These are phyloP conservation scores for Xanthia togata DNA, from an alignment of 2,888 invertebrate species.

Conservation along the genomic window DNA sequence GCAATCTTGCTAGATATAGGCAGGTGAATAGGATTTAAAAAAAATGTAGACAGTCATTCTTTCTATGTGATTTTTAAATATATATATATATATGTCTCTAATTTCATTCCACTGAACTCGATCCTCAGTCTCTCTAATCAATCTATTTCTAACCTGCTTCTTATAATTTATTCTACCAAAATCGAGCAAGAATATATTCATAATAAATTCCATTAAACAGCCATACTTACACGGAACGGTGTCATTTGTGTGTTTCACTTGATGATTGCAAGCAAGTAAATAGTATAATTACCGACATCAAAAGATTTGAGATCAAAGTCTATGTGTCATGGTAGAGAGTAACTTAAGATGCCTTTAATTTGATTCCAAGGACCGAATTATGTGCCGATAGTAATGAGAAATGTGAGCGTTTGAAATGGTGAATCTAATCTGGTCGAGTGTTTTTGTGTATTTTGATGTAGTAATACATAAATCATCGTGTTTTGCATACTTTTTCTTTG, in stretches of 20 bases:
- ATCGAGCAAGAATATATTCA: background rate
- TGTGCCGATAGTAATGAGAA: slow-evolving; percentile 36
- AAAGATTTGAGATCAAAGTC: slow-evolving; percentile 49
- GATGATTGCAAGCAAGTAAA: slow-evolving; percentile 26
- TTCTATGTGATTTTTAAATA: no score
- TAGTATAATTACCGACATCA: slow-evolving; percentile 48
- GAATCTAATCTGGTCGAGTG: slow-evolving; percentile 24
- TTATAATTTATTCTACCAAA: background rate
- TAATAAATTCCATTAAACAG: background rate
- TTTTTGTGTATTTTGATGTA: slow-evolving; percentile 10
- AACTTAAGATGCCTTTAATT: slow-evolving; percentile 41
- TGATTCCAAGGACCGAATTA: slow-evolving; percentile 43
- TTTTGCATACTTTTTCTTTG: background rate
- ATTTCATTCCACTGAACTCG: background rate
- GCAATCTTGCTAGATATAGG: background rate
- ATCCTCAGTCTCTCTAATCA: background rate
- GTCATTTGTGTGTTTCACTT: no score
- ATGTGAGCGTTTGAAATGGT: slow-evolving; percentile 37
- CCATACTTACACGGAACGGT: background rate
- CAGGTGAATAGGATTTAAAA: no score
- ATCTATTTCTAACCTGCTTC: background rate
- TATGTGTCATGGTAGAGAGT: slow-evolving; percentile 18
- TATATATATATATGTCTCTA: no score
- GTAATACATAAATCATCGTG: slow-evolving; percentile 1
- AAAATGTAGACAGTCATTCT: no score